phyloP scores from a whole-genome alignment of 1,140 invertebrate genomes.

The Tetragnatha versicolor region DNA sequence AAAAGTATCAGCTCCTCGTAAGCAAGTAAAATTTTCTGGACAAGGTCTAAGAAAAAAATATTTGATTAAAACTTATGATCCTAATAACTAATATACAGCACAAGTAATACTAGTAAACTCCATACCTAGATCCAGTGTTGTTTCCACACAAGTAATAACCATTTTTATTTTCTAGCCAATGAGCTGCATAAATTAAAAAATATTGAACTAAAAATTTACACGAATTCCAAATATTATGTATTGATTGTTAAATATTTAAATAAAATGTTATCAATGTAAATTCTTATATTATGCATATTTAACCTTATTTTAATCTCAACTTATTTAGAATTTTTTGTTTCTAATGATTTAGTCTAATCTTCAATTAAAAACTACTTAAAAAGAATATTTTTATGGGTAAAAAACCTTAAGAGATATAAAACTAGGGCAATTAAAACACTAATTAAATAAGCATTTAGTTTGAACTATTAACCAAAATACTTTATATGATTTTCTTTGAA shows the following conservation, averaged over 20 bases:
- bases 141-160: slow-evolving; percentile 48
- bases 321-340: too few species aligned
- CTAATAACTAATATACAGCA: neutral
- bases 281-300: too few species aligned
- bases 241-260: neutral
- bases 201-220: neutral
- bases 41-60: slow-evolving; percentile 21
- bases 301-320: too few species aligned
- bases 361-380: too few species aligned
- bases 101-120: neutral
- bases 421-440: too few species aligned
- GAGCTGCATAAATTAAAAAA: slow-evolving; percentile 25
- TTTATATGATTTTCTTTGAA: too few species aligned
- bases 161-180: slow-evolving; percentile 46
- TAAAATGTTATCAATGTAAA: too few species aligned
- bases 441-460: too few species aligned
- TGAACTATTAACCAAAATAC: neutral
- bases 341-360: too few species aligned
- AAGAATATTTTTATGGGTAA: too few species aligned
- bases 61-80: neutral
- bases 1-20: slow-evolving; percentile 46
- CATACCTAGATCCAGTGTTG: slow-evolving; percentile 42
- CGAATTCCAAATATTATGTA: neutral
- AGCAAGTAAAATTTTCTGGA: slow-evolving; percentile 35
- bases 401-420: too few species aligned